Evolutionary conservation across 2,113 vertebrate species (phyloP).

Genomic region (Physeter macrocephalus): DNA sequence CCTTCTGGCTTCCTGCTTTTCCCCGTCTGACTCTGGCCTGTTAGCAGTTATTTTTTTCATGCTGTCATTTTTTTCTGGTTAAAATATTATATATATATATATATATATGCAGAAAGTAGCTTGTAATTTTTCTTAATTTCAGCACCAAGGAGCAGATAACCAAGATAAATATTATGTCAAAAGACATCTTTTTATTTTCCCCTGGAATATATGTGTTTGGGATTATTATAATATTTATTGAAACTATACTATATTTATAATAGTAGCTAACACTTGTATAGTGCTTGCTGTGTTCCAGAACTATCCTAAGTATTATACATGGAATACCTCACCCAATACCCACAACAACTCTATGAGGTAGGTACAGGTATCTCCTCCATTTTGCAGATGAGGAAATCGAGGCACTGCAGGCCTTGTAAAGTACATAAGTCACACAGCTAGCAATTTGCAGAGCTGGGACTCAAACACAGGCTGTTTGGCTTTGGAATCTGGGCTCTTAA

Average conservation of each 20-base stretch:
- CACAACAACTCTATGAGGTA: background rate
- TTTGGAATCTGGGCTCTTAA: background rate
- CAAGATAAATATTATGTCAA: constrained; percentile 37
- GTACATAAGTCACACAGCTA: background rate
- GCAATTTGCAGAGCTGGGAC: background rate
- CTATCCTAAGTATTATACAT: background rate
- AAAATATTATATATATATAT: constrained; percentile 51
- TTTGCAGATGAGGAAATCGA: background rate
- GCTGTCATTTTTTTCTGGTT: constrained; percentile 44
- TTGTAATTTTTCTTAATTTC: constrained; percentile 50
- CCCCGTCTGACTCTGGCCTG: constrained; percentile 49
- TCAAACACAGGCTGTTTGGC: background rate
- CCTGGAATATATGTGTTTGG: background rate
- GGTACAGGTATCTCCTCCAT: background rate
- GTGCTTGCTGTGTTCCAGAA: background rate
- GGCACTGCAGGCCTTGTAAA: background rate
- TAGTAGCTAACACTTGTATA: background rate
- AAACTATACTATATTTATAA: background rate
- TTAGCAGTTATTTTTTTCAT: constrained; percentile 62
- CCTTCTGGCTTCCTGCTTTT: constrained; percentile 52
- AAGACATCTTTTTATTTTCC: background rate
- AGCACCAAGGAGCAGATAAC: constrained; percentile 26
- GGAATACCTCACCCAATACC: background rate
- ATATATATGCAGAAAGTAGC: background rate
- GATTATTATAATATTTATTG: constrained; percentile 24